Evolutionary conservation across 2,797 vertebrate species (phyloP), one percentile per base, ranked within the genome.

Genomic region (Lepidocolaptes lacrymiger): DNA sequence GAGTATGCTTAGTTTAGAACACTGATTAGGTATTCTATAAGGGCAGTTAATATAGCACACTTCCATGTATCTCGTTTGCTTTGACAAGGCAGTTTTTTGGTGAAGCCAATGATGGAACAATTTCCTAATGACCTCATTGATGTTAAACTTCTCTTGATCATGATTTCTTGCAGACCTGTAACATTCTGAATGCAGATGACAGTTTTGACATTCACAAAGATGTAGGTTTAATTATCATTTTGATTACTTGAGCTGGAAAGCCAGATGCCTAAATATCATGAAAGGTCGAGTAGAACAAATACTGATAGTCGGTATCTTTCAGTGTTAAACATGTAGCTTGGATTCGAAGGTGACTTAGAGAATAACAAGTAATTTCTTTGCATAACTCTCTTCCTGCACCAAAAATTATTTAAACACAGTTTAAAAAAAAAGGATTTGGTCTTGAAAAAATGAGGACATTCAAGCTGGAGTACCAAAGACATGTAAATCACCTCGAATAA

Each of bases 161-260:
- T 96, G 54, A 85, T 93, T 94, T 96, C 79, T 94, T 89, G 67
- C 62, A 90, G 73, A 87, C 82, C 89, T 90, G 77, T 88, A 95
- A 91, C 85, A 87, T 68, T 94, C 91, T 89, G 94, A 95, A 97
- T 96, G 92, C 89, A 96, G 95, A 96, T 91, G 95, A 97, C 93
- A 95, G 83, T 95, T 97, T 89, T 97, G 97, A 97, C 97, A 98
- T 98, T 97, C 96, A 85, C 91, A 92, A 96, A 96, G 95, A 94
- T 88, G 87, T 87, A 92, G 54, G 82, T 96, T 96, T 97, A 97
- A 97, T 97, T 97, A 97, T 82, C 85, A 77, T 93, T 85, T 86
- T 97, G 95, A 97, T 97, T 97, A 91, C 87, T 96, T 93, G 76
- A 97, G 95, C 94, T 97, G 61, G 81, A 95, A 97, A 96, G 68